phyloP scores from a whole-genome alignment of 1,140 invertebrate species.

The Drosophila pandora region DNA sequence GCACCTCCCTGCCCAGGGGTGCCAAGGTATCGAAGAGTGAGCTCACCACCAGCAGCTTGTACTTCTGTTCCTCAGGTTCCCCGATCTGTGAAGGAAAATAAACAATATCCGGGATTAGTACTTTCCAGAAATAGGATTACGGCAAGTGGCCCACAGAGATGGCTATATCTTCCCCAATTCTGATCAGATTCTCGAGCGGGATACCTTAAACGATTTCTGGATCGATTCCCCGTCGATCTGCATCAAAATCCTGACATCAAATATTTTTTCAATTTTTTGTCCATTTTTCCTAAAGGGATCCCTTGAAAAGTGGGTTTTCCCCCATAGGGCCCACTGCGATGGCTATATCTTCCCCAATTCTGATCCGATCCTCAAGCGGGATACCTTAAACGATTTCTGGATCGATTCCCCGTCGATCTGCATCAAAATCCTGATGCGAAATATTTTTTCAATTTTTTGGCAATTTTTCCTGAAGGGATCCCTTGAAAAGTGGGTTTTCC shows the following conservation, averaged over 20 bases:
- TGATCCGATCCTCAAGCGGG: neutral
- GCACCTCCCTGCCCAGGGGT: slow-evolving; percentile 92
- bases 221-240: no score
- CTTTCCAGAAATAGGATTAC: neutral
- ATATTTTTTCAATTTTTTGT: no score
- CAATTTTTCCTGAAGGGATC: neutral
- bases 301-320: neutral
- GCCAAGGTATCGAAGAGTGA: slow-evolving; percentile 91
- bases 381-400: neutral
- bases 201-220: no score
- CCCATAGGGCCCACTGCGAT: neutral
- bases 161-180: neutral
- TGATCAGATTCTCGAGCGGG: neutral
- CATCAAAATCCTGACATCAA: no score
- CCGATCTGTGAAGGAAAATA: slow-evolving; percentile 85
- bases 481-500: neutral
- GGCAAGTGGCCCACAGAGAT: neutral
- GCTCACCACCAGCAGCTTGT: slow-evolving; percentile 92
- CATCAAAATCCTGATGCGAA: neutral
- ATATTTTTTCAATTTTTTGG: neutral
- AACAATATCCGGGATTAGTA: neutral
- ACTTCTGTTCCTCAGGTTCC: slow-evolving; percentile 90
- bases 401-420: neutral
- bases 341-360: neutral
- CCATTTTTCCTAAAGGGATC: no score